Percentiles rank a stretch among this genome's conserved stretches.
Evolutionary conservation across 2,113 vertebrate genomes (phyloP).

Genomic region (Xenus cinereus): DNA sequence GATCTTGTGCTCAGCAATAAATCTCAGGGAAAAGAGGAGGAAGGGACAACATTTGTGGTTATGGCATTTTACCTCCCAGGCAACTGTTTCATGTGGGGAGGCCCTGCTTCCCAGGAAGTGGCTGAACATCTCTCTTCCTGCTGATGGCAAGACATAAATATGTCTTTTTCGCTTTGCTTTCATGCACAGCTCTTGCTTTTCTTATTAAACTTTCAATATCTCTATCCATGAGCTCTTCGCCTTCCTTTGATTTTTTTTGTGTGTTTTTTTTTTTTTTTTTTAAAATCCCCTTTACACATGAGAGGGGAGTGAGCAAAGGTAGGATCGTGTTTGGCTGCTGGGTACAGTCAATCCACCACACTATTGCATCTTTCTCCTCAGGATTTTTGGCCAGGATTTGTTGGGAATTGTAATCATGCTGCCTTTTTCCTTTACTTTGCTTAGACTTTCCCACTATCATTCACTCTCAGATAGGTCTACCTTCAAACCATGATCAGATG

Average conservation of each 20-base stretch:
- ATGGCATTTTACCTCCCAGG: background rate
- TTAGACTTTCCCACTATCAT: background rate
- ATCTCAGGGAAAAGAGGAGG: background rate
- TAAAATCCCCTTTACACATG: background rate
- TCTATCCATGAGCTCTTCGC: background rate
- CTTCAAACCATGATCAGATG: background rate
- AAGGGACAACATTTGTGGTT: background rate
- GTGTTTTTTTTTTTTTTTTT: background rate
- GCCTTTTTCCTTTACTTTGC: background rate
- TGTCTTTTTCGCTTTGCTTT: background rate
- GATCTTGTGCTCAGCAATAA: background rate
- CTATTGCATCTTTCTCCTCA: background rate
- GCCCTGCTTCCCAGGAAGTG: background rate
- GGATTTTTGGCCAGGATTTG: background rate
- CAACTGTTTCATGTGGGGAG: background rate
- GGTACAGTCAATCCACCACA: background rate
- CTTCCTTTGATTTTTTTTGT: background rate
- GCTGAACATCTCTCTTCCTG: background rate
- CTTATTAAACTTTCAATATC: background rate
- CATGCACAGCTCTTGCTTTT: background rate
- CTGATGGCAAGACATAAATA: background rate
- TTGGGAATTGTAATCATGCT: background rate
- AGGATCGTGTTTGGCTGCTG: background rate
- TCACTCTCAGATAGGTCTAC: background rate
- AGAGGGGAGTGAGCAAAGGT: background rate